Base-by-base conservation (phyloP, 2,113 vertebrate species). In the Notechis scutatus region DNA sequence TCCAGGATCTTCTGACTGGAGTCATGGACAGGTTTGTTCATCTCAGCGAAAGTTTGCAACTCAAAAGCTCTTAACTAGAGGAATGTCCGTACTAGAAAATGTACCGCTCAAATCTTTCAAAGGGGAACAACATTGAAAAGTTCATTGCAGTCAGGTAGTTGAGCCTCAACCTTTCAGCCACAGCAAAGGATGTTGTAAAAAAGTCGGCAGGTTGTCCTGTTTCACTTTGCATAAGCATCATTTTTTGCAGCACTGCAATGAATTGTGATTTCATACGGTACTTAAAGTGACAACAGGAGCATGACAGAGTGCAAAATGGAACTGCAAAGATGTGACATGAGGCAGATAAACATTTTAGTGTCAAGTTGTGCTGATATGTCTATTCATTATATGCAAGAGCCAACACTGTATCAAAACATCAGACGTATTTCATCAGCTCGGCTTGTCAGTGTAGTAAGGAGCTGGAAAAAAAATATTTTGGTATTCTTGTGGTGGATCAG, bases 221-320 rank as follows among this genome's bases (percentile, higher is more conserved):
- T 93, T 86, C 94, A 94, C 95, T 95, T 92, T 91, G 91, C 93
- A 93, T 93, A 95, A 96, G 42, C 90, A 61, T 42, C 14, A 21
- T 91, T 95, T 93, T 61, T 74, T 92, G 95, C 93, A 95, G 87
- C 94, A 93, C 96, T 90, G 95, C 94, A 96, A 96, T 96, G 91
- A 96, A 94, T 94, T 93, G 93, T 86, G 87, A 96, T 96, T 96
- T 96, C 92, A 95, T 95, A 90, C 57, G 29, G 91, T 93, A 59
- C 94, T 95, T 94, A 94, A 95, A 95, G 69, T 93, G 94, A 95
- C 95, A 96, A 92, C 94, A 94, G 57, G 69, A 89, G 54, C 93
- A 94, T 96, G 93, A 96, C 96, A 92, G 93, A 94, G 29, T 94
- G 94, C 91, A 94, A 94, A 95, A 94, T 95, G 50, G 94, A 95